Evolutionary conservation across 2,113 vertebrate species (phyloP), one percentile per base, ranked within the genome.

Genomic region (Laterallus jamaicensis): DNA sequence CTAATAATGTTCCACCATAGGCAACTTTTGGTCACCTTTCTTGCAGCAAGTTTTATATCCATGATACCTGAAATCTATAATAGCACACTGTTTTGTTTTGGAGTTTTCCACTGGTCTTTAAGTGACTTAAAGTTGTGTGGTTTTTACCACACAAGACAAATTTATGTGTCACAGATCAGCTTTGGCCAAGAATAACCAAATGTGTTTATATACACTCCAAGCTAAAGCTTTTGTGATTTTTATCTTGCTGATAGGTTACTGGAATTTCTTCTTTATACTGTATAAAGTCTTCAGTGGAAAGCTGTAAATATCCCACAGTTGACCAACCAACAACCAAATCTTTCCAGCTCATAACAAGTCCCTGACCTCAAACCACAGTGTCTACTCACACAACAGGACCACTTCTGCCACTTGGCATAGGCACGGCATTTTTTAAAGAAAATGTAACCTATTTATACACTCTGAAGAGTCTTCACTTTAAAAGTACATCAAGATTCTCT

Each of bases 361-460:
- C 66, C 70, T 89, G 74, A 85, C 81, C 49, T 71, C 39, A 93
- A 87, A 60, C 70, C 74, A 75, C 52, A 64, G 32, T 14, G 12
- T 26, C 11, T 81, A 14, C 37, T 67, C 78, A 50, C 63, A 85
- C 13, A 77, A 35, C 28, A 3, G 64, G 32, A 55, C 28, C 35
- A 58, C 20, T 93, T 92, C 19, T 86, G 64, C n/a, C 5, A 0
- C 75, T 95, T 95, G 90, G 82, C 92, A 93, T 3, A 64, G 66
- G 75, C 14, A 15, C 5, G 8, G 50, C 32, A 68, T 95, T 84
- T 94, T 92, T 76, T 39, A 76, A 87, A 82, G 84, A 75, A 94
- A 91, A 94, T 35, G 74, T 79, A 81, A 94, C 22, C 17, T 91
- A 85, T 93, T 94, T 95, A 85, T 69, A 80, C 29, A 52, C 18